These are phyloP conservation scores for Falco rusticolus DNA, from an alignment of 2,797 vertebrate species.

Conservation along the genomic window DNA sequence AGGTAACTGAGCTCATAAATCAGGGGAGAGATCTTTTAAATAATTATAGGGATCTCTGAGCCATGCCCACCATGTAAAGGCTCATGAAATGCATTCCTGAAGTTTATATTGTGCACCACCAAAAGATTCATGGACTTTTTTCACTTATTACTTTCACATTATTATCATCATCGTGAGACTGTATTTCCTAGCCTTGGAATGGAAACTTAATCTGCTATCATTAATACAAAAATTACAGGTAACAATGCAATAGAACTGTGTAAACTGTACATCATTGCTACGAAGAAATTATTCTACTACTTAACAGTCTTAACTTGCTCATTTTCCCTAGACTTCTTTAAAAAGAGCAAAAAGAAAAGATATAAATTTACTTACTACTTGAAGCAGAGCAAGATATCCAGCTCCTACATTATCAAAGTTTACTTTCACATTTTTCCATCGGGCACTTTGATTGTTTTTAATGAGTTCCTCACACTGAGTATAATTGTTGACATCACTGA, in stretches of 20 bases:
- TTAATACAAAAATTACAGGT: not conserved
- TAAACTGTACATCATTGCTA: not conserved
- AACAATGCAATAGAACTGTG: not conserved
- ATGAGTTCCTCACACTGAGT: constrained; percentile 74
- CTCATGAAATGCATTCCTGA: not conserved
- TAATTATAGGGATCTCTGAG: not conserved
- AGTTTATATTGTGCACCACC: not conserved
- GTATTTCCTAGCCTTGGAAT: not conserved
- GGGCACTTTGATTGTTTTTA: constrained; percentile 67
- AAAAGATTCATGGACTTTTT: not conserved
- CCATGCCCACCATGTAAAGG: not conserved
- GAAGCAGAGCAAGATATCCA: constrained; percentile 93
- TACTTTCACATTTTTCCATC: constrained; percentile 91
- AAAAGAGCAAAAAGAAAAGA: not conserved
- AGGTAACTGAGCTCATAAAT: not conserved
- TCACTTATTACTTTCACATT: not conserved
- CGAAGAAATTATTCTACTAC: not conserved
- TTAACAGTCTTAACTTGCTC: not conserved
- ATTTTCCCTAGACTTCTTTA: not conserved
- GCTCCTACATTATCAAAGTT: constrained; percentile 96
- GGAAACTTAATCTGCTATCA: not conserved
- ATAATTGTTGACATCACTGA: constrained; percentile 71
- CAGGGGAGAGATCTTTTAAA: not conserved
- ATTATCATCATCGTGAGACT: not conserved
- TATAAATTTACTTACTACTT: constrained; percentile 88